Base-by-base conservation (phyloP, 2,888 invertebrate species). In the Drosophila anceps region DNA sequence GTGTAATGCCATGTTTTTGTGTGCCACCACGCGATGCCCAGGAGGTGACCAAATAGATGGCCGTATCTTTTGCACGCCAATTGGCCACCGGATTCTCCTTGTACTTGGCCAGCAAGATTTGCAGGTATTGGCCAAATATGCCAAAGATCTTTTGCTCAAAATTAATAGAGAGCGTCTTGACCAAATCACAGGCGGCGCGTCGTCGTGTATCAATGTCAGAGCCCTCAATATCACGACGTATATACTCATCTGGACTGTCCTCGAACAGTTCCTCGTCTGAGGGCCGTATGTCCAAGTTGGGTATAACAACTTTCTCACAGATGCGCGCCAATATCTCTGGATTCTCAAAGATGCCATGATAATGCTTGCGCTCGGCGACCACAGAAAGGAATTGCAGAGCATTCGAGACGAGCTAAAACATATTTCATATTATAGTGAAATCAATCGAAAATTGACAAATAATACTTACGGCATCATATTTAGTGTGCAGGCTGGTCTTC, bases 271-370 rank as follows among this genome's bases (percentile, higher is more conserved):
- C 99, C 93, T 98, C 96, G 93, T 99, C 99, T 0, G 98, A 96
- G 60, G 95, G 96, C 94, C 99, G 95, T 82, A 99, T 98, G 93
- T 98, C 97, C 95, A 99, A 97, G 92, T 99, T 99, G 0, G 99
- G 99, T 87, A 99, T 98, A 86, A 99, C 97, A n/a, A 99, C 98
- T 93, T 98, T 98, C 92, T 99, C 98, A 92, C 99, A 99, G 77
- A 99, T 98, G 86, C 96, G 97, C 78, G 96, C 96, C 8, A 99
- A 94, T 4, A 97, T 97, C 55, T 95, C 95, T 0, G 97, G 96
- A 92, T 97, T 97, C 92, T 98, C 97, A 91, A 99, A 99, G 35
- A 99, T 93, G 77, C 95, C 94, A 78, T 97, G 96, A 92, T 99
- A 98, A 74, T 96, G 96, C 44, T 96, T 95, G 81, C 98, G 95